Evolutionary conservation across 2,888 invertebrate species (phyloP), one percentile per base, ranked within the genome.

Genomic region (Pseudanteris insignis): DNA sequence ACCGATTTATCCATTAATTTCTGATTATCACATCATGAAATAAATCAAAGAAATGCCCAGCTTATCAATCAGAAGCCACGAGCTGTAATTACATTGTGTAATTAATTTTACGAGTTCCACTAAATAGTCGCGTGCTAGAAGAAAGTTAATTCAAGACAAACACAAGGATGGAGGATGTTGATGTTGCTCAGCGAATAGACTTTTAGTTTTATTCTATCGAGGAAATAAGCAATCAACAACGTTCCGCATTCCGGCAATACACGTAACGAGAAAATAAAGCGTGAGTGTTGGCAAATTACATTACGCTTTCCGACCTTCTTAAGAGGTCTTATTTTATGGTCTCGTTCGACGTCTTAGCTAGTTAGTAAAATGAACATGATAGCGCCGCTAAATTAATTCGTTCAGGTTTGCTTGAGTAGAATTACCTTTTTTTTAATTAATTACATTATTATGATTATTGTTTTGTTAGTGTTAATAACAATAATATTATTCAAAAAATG

Each of bases 21-120:
- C 12, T 28, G 10, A 24, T n/a, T n/a, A n/a, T n/a, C n/a, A n/a
- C n/a, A n/a, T n/a, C n/a, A n/a, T n/a, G n/a, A n/a, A n/a, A n/a
- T n/a, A n/a, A n/a, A n/a, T n/a, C n/a, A n/a, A n/a, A n/a, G n/a
- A n/a, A n/a, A n/a, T n/a, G n/a, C n/a, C n/a, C n/a, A n/a, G n/a
- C n/a, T n/a, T n/a, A n/a, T n/a, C 43, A 44, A 47, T 25, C 32
- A 33, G 33, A 44, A 38, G 43, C 37, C 32, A 30, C 34, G 12
- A 29, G 18, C 32, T 58, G 54, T 48, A 63, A 63, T 51, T 59
- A 51, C 44, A 41, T 25, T 24, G 25, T 32, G 41, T 70, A 73
- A 73, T 73, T 72, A 73, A 73, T 70, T 72, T 67, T 46, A 57
- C 43, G 61, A 67, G 66, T 68, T 70, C 55, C 62, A 50, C 64